Base-by-base conservation (phyloP, 2,888 invertebrate species). In the Volucella inflata region DNA sequence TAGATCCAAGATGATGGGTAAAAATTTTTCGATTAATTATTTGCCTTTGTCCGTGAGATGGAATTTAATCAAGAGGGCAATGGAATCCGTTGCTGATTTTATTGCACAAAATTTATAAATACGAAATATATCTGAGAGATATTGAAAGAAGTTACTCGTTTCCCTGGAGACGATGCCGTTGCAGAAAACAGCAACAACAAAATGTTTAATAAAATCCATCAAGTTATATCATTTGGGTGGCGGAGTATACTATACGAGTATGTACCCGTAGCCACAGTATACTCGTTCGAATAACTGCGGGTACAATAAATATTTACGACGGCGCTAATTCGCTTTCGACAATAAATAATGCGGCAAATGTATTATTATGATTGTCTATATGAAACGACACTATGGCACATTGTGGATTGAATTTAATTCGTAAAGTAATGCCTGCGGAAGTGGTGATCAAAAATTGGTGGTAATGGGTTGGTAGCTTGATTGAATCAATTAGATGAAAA, bases 271-370 rank as follows among this genome's bases (percentile, higher is more conserved):
- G 30, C 30, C 6, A 30, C 6, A 30, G 30, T 30, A 30, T 30
- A 30, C 30, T 30, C 30, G 30, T 30, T 30, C 30, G 6, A 30
- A 67, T 68, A 76, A 60, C 76, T 67, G 76, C 67, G 67, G 68
- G 51, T 17, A 68, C 68, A 76, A 76, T 76, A 76, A 76, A 76
- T 76, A 76, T 76, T 76, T 68, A 76, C 68, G 76, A 76, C 0
- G 59, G 76, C 76, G 76, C 76, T 76, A 76, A 76, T 76, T 68
- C 76, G 76, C 59, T 59, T 76, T 67, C 51, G 60, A 53, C 46
- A 51, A 60, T 60, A 76, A 67, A 76, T 59, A 51, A 38, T 36
- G 64, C 62, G 53, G 51, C n/a, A 38, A 59, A 44, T 62, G 46
- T 46, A 21, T 59, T 40, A 67, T 68, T 68, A 76, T 68, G 67